These are phyloP conservation scores for Falco naumanni DNA, from an alignment of 2,797 vertebrate genomes.

Conservation along the genomic window DNA sequence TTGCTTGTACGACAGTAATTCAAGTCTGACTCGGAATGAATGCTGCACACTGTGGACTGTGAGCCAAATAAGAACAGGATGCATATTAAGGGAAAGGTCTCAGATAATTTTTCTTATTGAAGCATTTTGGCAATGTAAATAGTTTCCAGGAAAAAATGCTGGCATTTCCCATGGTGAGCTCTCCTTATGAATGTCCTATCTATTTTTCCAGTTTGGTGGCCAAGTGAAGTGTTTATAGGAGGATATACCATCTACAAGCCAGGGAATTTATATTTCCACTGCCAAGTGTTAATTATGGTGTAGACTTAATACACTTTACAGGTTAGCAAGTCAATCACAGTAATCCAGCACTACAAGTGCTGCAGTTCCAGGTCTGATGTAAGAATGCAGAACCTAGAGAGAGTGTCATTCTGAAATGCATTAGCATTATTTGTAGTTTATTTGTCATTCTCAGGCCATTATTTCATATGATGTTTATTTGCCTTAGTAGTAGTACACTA, in stretches of 20 bases:
- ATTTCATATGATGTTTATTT: neutral
- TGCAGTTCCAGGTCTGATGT: neutral
- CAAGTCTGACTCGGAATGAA: slow-evolving; percentile 50
- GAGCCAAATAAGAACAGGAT: slow-evolving; percentile 46
- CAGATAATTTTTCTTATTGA: slow-evolving; percentile 63
- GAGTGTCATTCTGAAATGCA: neutral
- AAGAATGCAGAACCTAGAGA: neutral
- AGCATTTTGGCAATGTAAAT: slow-evolving; percentile 36
- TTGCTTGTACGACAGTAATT: slow-evolving; percentile 51
- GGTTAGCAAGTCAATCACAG: slow-evolving; percentile 36
- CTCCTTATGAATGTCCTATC: slow-evolving; percentile 59
- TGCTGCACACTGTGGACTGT: slow-evolving; percentile 45
- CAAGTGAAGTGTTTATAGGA: slow-evolving; percentile 54
- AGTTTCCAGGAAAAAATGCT: slow-evolving; percentile 29
- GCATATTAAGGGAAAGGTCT: slow-evolving; percentile 15
- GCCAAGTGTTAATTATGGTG: slow-evolving; percentile 54
- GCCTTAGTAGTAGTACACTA: neutral
- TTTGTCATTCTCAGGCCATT: neutral
- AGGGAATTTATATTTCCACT: slow-evolving; percentile 34
- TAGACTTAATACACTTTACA: neutral
- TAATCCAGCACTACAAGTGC: neutral
- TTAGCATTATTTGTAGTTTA: neutral
- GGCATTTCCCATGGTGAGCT: slow-evolving; percentile 9
- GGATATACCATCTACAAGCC: slow-evolving; percentile 43
- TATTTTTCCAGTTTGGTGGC: slow-evolving; percentile 58